Base-by-base conservation (phyloP, 2,888 invertebrate species). In the Caenorhabditis sinica region DNA sequence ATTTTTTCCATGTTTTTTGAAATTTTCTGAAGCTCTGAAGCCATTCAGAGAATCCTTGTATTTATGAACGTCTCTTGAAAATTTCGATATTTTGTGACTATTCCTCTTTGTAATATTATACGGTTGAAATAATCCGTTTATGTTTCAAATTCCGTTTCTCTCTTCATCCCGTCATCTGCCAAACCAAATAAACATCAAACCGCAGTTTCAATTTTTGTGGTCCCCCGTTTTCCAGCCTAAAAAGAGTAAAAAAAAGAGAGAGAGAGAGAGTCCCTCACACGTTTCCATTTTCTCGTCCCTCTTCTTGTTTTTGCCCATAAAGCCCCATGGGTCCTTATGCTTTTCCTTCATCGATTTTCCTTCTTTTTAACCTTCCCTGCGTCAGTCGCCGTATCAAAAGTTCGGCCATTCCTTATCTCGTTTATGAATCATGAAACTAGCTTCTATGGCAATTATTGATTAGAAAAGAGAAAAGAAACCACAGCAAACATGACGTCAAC, bases 331-430 rank as follows among this genome's bases (percentile, higher is more conserved):
- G 33, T 51, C 53, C 69, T 69, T 69, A 56, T 69, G 69, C 69
- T 69, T 69, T 69, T 69, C 40, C 56, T n/a, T 40, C 69, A 69
- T 69, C 69, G 69, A 69, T 56, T 69, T 69, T 56, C 36, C 56
- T 40, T 30, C n/a, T 49, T 45, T 30, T 68, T 28, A 20, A 49
- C 2, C 36, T n/a, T n/a, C n/a, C n/a, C n/a, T 11, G 9, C 40
- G 23, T 33, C 66, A n/a, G 49, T n/a, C 33, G 20, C 49, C 36
- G 53, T 66, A 66, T 49, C 66, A 51, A 51, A 66, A 51, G 66
- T 45, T 66, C 66, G 68, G 23, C n/a, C 25, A 45, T 51, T 56
- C 17, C 25, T 69, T 69, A 56, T 69, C 56, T 56, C 43, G 36
- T 51, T 49, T 56, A 33, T 69, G 69, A 69, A 69, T 69, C 69